Evolutionary conservation across 2,888 invertebrate genomes (phyloP), one percentile per base, ranked within the genome.

Genomic region (Eristalis intricaria): DNA sequence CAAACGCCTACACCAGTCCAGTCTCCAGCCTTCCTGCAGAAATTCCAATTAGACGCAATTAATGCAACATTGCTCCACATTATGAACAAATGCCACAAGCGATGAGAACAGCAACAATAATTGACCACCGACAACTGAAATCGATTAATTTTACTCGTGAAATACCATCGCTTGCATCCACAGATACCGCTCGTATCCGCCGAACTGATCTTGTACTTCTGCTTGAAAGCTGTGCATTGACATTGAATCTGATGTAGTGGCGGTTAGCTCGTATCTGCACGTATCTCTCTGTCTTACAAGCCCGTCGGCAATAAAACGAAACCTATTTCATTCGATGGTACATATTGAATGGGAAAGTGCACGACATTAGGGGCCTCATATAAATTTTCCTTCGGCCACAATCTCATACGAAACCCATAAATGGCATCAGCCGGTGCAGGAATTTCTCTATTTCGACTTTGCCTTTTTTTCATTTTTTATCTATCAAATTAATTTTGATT

Each of bases 1-100:
- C 23, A 23, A 35, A 66, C 78, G 69, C 69, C 74, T 64, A 64
- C 83, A 64, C 23, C 26, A 32, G n/a, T 8, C 38, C 13, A 22
- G 43, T 22, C 23, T 8, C 38, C 13, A 22, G 43, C 60, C 23
- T 11, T 15, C 7, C 1, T 5, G 43, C 64, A 78, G 69, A 78
- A 65, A 84, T 58, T 75, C 15, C 43, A 84, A 84, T 84, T 70
- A 75, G 58, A 50, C 66, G 40, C 78, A 74, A 84, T 84, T 75
- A 79, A 65, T 68, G 22, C 23, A 74, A 56, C 75, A 61, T 66
- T 22, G 43, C 74, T 22, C 65, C 79, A 79, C 64, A 75, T 66
- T 60, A 75, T 75, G 13, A 38, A 38, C 8, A 70, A 64, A 38
- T 75, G 61, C 65, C 29, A 4, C 50, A 26, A 23, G 64, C 70